Conservation (phyloP, 2,797 vertebrate species). For the Dermochelys coriacea region DNA sequence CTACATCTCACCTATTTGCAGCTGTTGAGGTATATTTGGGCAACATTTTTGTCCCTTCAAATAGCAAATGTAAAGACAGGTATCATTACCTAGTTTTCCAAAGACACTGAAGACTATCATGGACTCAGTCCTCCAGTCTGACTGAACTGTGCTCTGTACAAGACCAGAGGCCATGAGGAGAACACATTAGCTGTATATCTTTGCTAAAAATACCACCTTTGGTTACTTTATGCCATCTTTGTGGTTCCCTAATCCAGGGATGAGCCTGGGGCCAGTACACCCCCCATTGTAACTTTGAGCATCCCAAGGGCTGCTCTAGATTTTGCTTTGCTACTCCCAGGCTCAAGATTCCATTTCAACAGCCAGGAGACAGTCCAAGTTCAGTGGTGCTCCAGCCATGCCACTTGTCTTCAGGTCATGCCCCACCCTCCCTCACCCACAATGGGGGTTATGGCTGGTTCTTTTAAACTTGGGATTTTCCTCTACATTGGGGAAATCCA, state of each 20-base stretch:
- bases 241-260: not conserved
- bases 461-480: not conserved
- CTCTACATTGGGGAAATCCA: not conserved
- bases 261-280: not conserved
- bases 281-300: not conserved
- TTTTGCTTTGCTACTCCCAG: too few species aligned
- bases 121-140: not conserved
- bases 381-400: too few species aligned
- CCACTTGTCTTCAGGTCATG: too few species aligned
- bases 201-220: not conserved
- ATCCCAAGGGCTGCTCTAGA: not conserved
- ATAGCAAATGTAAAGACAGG: not conserved
- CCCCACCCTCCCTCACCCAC: not conserved
- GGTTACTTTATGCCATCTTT: not conserved
- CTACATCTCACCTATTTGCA: not conserved
- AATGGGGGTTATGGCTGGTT: not conserved
- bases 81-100: not conserved
- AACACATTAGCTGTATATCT: not conserved
- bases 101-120: not conserved
- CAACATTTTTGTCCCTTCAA: not conserved
- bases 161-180: not conserved
- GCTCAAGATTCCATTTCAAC: too few species aligned
- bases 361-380: too few species aligned
- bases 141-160: not conserved
- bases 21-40: not conserved